phyloP scores from a whole-genome alignment of 2,888 invertebrate species.

The Augochlorella aurata region DNA sequence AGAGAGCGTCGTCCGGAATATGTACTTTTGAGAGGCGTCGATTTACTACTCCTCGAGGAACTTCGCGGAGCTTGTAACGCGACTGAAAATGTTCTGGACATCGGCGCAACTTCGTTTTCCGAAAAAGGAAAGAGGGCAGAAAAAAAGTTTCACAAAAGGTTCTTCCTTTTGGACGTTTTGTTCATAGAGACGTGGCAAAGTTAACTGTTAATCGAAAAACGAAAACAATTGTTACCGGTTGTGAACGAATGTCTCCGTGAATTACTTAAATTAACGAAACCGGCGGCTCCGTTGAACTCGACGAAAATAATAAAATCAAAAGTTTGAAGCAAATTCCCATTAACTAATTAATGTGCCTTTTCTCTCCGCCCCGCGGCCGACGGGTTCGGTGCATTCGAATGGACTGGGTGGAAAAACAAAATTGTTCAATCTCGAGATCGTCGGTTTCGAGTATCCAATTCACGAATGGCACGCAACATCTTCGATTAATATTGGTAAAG shows the following conservation, averaged over 20 bases:
- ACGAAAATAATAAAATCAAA: constrained; percentile 2
- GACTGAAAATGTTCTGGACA: constrained; percentile 27
- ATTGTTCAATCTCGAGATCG: neutral
- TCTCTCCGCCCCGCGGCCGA: neutral
- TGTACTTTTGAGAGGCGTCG: constrained; percentile 46
- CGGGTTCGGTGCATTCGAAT: neutral
- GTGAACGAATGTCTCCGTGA: neutral
- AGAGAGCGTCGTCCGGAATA: constrained; percentile 45
- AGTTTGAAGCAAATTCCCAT: constrained; percentile 44
- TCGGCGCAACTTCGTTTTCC: constrained; percentile 1
- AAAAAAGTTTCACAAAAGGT: neutral
- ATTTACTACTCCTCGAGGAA: constrained; percentile 39
- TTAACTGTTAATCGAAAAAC: neutral
- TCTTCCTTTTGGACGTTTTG: neutral
- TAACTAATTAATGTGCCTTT: constrained; percentile 48
- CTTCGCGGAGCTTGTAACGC: constrained; percentile 35
- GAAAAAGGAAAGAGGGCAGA: neutral
- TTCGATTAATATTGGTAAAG: constrained; percentile 20
- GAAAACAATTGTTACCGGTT: neutral
- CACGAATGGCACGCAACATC: neutral
- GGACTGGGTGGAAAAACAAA: neutral
- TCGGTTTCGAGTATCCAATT: neutral
- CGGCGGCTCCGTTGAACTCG: neutral
- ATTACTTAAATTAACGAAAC: constrained; percentile 26
- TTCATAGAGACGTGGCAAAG: neutral